phyloP scores from a whole-genome alignment of 2,113 vertebrate genomes.

The Myxocyprinus asiaticus region DNA sequence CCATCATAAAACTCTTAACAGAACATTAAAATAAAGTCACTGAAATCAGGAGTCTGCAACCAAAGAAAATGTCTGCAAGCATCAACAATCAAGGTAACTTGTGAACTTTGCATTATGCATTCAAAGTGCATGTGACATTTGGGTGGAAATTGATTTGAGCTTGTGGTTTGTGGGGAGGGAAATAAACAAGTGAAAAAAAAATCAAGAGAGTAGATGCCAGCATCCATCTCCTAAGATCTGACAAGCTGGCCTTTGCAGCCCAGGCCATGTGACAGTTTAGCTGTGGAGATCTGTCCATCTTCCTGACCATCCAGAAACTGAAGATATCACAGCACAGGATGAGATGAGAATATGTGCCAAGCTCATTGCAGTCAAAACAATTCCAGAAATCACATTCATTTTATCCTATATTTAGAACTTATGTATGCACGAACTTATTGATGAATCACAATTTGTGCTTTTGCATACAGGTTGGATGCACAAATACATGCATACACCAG shows the following conservation, averaged over 20 bases:
- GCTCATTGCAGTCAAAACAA: background rate
- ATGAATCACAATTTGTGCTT: no score
- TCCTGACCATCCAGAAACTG: background rate
- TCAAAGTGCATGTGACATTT: conserved; percentile 11
- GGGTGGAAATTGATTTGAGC: conserved; percentile 16
- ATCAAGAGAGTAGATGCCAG: conserved; percentile 1
- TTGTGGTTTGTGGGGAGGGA: conserved; percentile 3
- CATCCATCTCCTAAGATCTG: background rate
- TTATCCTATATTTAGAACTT: no score
- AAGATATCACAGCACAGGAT: background rate
- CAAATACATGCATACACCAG: no score
- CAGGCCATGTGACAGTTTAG: background rate
- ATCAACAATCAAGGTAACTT: background rate
- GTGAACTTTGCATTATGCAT: conserved; percentile 3
- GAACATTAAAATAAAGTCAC: no score
- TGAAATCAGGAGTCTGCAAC: background rate
- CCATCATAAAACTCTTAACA: no score
- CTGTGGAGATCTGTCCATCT: background rate
- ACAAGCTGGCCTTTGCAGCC: conserved; percentile 18
- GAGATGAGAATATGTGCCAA: background rate
- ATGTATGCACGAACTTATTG: no score
- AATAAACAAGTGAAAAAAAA: conserved; percentile 26
- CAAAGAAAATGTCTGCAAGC: background rate
- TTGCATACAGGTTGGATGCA: no score
- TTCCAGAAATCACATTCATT: no score